phyloP scores from a whole-genome alignment of 2,113 vertebrate genomes.

The Gallinago undulata region DNA sequence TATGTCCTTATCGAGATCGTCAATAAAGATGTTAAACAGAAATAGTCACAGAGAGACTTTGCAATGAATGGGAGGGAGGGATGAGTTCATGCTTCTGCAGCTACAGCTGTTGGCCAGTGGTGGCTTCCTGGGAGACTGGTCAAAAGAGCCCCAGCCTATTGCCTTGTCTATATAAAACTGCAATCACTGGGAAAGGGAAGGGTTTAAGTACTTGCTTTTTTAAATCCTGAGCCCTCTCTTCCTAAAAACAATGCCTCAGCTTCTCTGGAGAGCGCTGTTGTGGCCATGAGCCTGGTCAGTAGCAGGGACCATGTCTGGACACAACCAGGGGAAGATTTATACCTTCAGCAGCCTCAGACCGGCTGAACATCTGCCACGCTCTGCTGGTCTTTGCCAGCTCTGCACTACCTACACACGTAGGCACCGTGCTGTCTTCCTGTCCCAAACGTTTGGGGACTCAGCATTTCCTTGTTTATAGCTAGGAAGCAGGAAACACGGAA shows the following conservation, averaged over 20 bases:
- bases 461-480: neutral
- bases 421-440: neutral
- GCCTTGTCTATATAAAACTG: neutral
- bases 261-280: accelerated
- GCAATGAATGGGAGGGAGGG: neutral
- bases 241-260: neutral
- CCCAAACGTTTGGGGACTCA: neutral
- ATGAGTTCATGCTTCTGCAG: neutral
- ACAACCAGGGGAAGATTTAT: neutral
- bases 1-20: too few species aligned
- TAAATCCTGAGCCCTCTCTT: neutral
- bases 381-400: neutral
- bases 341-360: neutral
- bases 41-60: neutral
- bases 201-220: neutral
- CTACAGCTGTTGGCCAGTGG: neutral
- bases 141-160: neutral
- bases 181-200: neutral
- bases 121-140: neutral
- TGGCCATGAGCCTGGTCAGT: neutral
- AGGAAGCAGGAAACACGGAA: neutral
- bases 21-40: too few species aligned
- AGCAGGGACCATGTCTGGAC: neutral
- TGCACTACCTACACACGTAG: accelerated
- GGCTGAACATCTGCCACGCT: accelerated